Percentiles rank a stretch among this genome's conserved stretches.
These are phyloP conservation scores for Microplitis demolitor DNA, from an alignment of 1,140 invertebrate genomes.

Conservation along the genomic window DNA sequence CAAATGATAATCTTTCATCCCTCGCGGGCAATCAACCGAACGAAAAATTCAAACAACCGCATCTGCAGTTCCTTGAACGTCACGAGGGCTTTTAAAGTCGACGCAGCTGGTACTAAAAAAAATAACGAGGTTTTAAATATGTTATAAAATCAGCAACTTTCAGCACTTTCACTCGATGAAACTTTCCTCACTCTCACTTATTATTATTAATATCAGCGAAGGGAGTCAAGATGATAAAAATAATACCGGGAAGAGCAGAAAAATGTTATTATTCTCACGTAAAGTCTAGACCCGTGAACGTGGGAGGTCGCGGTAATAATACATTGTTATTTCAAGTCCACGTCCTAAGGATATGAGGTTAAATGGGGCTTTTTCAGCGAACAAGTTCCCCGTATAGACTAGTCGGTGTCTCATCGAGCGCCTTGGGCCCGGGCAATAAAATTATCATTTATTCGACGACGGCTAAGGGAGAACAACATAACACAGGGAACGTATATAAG, in stretches of 20 bases:
- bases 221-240: too few species aligned
- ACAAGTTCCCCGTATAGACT: constrained; percentile 32
- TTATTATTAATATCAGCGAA: neutral
- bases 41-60: constrained; percentile 44
- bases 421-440: constrained; percentile 48
- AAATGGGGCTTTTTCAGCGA: constrained; percentile 43
- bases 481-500: constrained; percentile 22
- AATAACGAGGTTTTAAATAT: neutral
- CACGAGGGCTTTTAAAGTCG: constrained; percentile 32
- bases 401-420: constrained; percentile 32
- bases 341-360: constrained; percentile 37
- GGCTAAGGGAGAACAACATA: constrained; percentile 27
- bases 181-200: neutral
- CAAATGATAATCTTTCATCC: constrained; percentile 34
- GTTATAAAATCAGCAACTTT: constrained; percentile 9
- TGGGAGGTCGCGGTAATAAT: constrained; percentile 38
- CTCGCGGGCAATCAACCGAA: constrained; percentile 38
- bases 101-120: constrained; percentile 22
- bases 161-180: neutral
- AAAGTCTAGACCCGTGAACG: constrained; percentile 8
- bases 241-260: neutral
- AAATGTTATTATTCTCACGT: neutral
- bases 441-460: constrained; percentile 53
- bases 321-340: constrained; percentile 45
- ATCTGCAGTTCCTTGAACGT: constrained; percentile 34